Evolutionary conservation across 2,888 invertebrate species (phyloP), one percentile per base, ranked within the genome.

Genomic region (Pachymerium ferrugineum): DNA sequence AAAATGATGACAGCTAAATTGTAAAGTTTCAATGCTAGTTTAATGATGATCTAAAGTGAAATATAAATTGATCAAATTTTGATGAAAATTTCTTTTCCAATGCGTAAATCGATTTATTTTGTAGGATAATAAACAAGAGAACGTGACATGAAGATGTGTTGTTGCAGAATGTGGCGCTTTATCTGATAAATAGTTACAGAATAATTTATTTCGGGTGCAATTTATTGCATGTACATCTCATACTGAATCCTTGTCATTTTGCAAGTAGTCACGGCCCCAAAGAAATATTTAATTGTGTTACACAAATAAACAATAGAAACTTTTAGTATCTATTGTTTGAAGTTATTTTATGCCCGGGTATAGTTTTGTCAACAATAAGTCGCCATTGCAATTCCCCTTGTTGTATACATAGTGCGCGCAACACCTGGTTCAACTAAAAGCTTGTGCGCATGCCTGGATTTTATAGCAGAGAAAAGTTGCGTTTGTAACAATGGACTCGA

Each of bases 371-470:
- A 54, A 54, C 54, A 54, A 54, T 54, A 54, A 54, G 14, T 54
- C 54, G n/a, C 54, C 54, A 54, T 54, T 54, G 54, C 54, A 54
- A 54, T 54, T 54, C 54, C 54, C 54, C 54, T 54, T 54, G 54
- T 54, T 54, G 54, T 54, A 54, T 54, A 54, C 54, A 54, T 25
- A 54, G 54, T 14, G 54, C 22, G 54, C 54, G 54, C 54, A 54
- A 28, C 54, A 54, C 54, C 54, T 54, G 54, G 54, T 54, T 10
- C 25, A 22, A 28, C 28, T 25, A 54, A 54, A 22, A 25, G 54
- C 54, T 25, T 54, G n/a, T n/a, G 54, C 54, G 54, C 54, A 54
- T 54, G 54, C 54, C 25, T 54, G 8, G 54, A 54, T 54, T 54
- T 54, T 54, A 54, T 54, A 28, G 54, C 54, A 28, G 54, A 54